A percentile compares a stretch with the other conserved stretches of the same genome.
Conservation (phyloP, 2,113 vertebrate genomes). For the Leuciscus idus region DNA sequence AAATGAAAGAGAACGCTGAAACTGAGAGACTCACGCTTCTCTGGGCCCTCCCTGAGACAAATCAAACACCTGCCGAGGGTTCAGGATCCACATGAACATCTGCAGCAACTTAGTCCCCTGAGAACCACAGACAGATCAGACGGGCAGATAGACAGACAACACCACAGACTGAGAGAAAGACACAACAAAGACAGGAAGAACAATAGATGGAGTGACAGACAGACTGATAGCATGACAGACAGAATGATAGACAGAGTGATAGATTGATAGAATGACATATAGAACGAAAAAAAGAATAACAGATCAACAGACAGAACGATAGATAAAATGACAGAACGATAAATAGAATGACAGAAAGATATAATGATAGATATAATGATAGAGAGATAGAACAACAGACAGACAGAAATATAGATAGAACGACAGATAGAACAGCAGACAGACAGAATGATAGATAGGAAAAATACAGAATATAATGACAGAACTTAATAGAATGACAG, state of each 20-base stretch:
- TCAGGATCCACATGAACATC: slow-evolving; percentile 98
- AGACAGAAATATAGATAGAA: neutral
- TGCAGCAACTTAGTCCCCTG: slow-evolving; percentile 96
- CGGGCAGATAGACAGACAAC: neutral
- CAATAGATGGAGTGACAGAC: neutral
- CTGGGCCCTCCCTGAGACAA: slow-evolving; percentile 93
- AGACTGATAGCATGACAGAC: neutral
- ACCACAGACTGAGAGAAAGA: slow-evolving; percentile 5
- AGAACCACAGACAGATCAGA: slow-evolving; percentile 27
- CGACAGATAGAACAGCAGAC: too few species aligned
- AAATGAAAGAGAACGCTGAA: neutral
- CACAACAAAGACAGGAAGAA: neutral
- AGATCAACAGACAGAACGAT: too few species aligned
- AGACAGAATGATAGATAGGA: neutral
- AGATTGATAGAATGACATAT: neutral
- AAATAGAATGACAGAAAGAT: neutral
- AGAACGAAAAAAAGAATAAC: neutral
- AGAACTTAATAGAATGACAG: too few species aligned
- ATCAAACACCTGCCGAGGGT: slow-evolving; percentile 97
- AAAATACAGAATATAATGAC: neutral
- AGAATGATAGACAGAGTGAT: neutral
- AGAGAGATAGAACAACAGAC: neutral
- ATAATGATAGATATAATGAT: neutral
- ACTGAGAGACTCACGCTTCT: slow-evolving; percentile 87
- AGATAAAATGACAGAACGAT: neutral